Percentiles rank a stretch among this genome's conserved stretches.
Conservation (phyloP, 2,888 invertebrate genomes). For the Diaperis boleti region DNA sequence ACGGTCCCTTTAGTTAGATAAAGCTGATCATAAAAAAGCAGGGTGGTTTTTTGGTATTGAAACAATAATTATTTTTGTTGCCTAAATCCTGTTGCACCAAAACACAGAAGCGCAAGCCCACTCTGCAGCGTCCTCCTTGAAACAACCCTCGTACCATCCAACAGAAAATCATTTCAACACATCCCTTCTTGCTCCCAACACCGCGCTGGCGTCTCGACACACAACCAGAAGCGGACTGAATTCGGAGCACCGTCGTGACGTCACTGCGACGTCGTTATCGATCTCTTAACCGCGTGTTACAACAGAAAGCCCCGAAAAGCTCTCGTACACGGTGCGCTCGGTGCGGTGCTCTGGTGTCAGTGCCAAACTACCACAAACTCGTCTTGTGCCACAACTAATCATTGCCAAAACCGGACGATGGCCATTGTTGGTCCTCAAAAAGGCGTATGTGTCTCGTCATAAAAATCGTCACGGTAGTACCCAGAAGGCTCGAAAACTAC, state of each 20-base stretch:
- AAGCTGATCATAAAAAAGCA: no score
- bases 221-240: constrained; percentile 28
- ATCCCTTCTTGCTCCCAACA: constrained; percentile 24
- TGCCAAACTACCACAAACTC: constrained; percentile 44
- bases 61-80: no score
- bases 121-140: constrained; percentile 28
- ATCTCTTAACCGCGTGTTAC: constrained; percentile 62
- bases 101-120: no score
- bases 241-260: constrained; percentile 57
- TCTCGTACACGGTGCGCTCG: constrained; percentile 51
- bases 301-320: constrained; percentile 58
- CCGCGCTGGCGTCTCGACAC: constrained; percentile 28
- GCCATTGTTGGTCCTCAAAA: constrained; percentile 26
- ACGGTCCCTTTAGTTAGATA: no score
- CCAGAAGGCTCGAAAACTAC: constrained; percentile 40
- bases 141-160: constrained; percentile 8
- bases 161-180: constrained; percentile 16
- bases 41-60: no score
- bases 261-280: constrained; percentile 67
- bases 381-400: constrained; percentile 3
- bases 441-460: constrained; percentile 45
- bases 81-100: no score
- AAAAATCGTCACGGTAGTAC: constrained; percentile 19
- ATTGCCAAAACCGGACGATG: constrained; percentile 39
- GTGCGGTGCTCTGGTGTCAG: constrained; percentile 43